Percentiles rank a stretch among this genome's conserved stretches.
phyloP scores from a whole-genome alignment of 2,888 invertebrate species.

The Caenorhabditis plicata region DNA sequence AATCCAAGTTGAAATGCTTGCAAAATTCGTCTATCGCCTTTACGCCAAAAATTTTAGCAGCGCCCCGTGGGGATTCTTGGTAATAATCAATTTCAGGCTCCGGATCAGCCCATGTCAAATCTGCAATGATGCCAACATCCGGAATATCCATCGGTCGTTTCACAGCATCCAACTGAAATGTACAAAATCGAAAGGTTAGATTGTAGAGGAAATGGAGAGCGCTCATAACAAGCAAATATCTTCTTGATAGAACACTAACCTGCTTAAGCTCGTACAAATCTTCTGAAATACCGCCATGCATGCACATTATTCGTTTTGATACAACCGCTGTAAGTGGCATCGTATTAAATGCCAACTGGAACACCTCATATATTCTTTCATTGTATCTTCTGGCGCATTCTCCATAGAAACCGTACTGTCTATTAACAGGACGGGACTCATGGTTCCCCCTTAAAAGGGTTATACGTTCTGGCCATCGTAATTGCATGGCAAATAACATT shows the following conservation, averaged over 20 bases:
- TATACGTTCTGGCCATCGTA: slow-evolving; percentile 79
- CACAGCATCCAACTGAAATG: slow-evolving; percentile 69
- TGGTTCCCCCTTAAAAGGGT: slow-evolving; percentile 93
- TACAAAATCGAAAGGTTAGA: too few relatives aligned
- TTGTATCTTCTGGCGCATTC: slow-evolving; percentile 78
- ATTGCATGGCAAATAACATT: slow-evolving; percentile 76
- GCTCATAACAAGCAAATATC: background rate
- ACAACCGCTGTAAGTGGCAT: slow-evolving; percentile 96
- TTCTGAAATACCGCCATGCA: slow-evolving; percentile 74
- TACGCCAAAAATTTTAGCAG: slow-evolving; percentile 53
- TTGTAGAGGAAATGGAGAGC: background rate
- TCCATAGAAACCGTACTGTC: slow-evolving; percentile 56
- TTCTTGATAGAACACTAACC: slow-evolving; percentile 62
- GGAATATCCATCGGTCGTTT: slow-evolving; percentile 72
- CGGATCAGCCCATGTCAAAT: slow-evolving; percentile 67
- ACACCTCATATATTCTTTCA: slow-evolving; percentile 71
- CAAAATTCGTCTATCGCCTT: slow-evolving; percentile 53
- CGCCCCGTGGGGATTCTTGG: slow-evolving; percentile 50
- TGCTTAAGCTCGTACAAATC: slow-evolving; percentile 49
- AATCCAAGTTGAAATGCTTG: slow-evolving; percentile 47
- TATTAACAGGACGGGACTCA: slow-evolving; percentile 80
- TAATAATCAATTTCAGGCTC: slow-evolving; percentile 42
- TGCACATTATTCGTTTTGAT: slow-evolving; percentile 78
- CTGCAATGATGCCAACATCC: slow-evolving; percentile 69
- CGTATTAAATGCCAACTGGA: slow-evolving; percentile 78